Evolutionary conservation across 2,113 vertebrate genomes (phyloP), one percentile per base, ranked within the genome.

Genomic region (Toxotes jaculatrix): DNA sequence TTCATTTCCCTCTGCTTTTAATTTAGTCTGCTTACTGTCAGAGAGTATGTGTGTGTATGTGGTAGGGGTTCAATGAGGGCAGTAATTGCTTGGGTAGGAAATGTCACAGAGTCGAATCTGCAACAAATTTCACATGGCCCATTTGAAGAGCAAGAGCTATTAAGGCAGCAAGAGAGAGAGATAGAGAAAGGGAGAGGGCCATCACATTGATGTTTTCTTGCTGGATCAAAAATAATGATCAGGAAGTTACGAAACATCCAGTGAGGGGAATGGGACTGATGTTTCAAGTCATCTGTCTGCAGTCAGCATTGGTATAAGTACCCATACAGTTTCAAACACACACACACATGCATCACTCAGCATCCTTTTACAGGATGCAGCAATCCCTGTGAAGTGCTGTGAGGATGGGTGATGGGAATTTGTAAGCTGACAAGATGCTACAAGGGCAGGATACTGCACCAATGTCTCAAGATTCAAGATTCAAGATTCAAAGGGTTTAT

Each of bases 71-170:
- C 40, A 57, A n/a, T 42, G 36, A 69, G 64, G 57, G 53, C 23
- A 55, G 53, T 43, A 73, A 80, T 70, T 71, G 65, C 56, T 43
- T n/a, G 45, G 60, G 62, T n/a, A 36, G 47, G 43, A 74, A 84
- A 86, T 79, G 77, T 74, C 73, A 80, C 34, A 34, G 51, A 74
- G 62, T 62, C 71, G 66, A 53, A 83, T 66, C 53, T 75, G 59
- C 65, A 81, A 73, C 43, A 62, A 55, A 72, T 87, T 75, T 83
- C 63, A 82, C 45, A 69, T 49, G 67, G 63, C n/a, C 77, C 70
- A 77, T 76, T 75, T 45, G 32, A n/a, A 47, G 60, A 68, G 83
- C 19, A 75, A 14, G 34, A 32, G 49, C 59, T 61, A 78, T 79
- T 60, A 70, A 47, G 40, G 47, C 23, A 47, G 40, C 0, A 16